A percentile compares a stretch with the other conserved stretches of the same genome.
These are phyloP conservation scores for Solea solea DNA, from an alignment of 2,113 vertebrate species.

Conservation along the genomic window DNA sequence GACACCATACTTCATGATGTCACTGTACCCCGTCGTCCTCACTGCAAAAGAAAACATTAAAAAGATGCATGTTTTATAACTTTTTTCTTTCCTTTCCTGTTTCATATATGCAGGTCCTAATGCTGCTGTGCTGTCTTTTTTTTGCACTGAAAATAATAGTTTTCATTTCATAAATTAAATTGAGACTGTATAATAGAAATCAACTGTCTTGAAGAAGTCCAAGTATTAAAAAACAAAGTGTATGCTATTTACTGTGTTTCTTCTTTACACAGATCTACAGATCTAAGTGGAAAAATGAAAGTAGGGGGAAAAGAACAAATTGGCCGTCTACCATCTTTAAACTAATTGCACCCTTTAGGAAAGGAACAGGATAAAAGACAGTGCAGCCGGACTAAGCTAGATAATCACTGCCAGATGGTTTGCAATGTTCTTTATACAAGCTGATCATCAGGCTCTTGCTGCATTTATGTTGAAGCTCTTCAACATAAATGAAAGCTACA, in stretches of 20 bases:
- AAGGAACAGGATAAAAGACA: slow-evolving; percentile 13
- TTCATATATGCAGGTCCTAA: neutral
- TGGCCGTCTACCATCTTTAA: slow-evolving; percentile 16
- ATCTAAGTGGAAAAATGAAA: neutral
- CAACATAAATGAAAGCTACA: slow-evolving; percentile 12
- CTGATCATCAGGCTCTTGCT: slow-evolving; percentile 1
- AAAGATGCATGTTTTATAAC: neutral
- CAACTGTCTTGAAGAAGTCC: neutral
- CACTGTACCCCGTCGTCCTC: neutral
- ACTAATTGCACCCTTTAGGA: slow-evolving; percentile 14
- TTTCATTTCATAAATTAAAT: too few relatives aligned
- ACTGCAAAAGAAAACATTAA: neutral
- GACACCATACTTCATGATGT: slow-evolving; percentile 13
- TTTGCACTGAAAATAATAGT: too few relatives aligned
- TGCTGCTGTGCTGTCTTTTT: too few relatives aligned
- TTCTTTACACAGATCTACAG: neutral
- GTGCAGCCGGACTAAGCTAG: neutral
- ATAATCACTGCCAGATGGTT: slow-evolving; percentile 56
- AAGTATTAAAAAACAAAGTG: neutral
- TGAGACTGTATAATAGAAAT: too few relatives aligned
- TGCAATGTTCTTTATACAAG: slow-evolving; percentile 16
- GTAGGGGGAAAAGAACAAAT: neutral
- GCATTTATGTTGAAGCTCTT: neutral
- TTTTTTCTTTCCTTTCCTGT: too few relatives aligned
- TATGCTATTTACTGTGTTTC: neutral